phyloP scores from a whole-genome alignment of 35 echinoderm and acorn worm genomes.

The Anneissia japonica region DNA sequence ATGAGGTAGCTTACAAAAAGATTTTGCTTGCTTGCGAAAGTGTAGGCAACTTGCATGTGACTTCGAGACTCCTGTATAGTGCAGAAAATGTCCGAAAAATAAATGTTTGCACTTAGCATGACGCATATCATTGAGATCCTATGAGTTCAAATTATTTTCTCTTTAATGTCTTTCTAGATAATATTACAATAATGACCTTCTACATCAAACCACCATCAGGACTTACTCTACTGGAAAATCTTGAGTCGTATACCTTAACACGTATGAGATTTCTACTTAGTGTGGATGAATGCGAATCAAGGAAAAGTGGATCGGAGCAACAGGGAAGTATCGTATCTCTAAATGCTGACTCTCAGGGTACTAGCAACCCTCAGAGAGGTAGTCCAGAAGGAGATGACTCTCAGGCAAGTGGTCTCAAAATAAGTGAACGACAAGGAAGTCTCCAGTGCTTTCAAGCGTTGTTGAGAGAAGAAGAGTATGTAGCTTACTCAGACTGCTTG shows the following conservation, averaged over 20 bases:
- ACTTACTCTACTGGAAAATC: not conserved
- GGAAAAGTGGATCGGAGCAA: not conserved
- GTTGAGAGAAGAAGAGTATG: slow-evolving; percentile 26
- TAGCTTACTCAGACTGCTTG: slow-evolving; percentile 57
- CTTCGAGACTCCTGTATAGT: too few species aligned
- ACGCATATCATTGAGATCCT: too few species aligned
- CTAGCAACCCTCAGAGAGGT: not conserved
- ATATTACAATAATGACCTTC: too few species aligned
- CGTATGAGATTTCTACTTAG: not conserved
- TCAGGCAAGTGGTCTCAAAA: not conserved
- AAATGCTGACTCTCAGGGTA: not conserved
- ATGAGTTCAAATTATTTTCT: too few species aligned
- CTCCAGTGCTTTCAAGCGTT: slow-evolving; percentile 22
- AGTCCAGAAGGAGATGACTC: not conserved
- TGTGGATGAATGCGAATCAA: not conserved
- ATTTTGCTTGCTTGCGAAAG: too few species aligned
- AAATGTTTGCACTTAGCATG: too few species aligned
- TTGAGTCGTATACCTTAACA: not conserved
- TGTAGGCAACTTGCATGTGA: too few species aligned
- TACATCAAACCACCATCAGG: slow-evolving; percentile 11
- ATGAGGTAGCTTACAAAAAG: too few species aligned
- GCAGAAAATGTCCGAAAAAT: too few species aligned
- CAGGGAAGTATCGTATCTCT: not conserved
- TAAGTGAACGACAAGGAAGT: not conserved
- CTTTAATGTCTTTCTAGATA: too few species aligned